Conservation (phyloP, 2,113 vertebrate genomes). For the Sturnira hondurensis region DNA sequence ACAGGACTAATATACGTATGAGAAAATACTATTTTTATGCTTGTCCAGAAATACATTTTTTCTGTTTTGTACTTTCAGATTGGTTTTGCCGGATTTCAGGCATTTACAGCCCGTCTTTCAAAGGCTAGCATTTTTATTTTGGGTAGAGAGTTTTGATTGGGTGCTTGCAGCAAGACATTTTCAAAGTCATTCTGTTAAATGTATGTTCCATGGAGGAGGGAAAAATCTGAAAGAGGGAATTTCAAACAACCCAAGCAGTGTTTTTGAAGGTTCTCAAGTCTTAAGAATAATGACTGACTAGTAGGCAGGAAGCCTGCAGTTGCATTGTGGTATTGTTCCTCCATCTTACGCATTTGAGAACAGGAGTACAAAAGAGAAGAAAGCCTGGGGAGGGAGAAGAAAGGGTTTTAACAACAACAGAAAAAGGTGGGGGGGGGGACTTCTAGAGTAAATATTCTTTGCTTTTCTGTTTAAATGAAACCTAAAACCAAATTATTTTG, state of each 20-base stretch:
- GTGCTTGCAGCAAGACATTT: slow-evolving; percentile 40
- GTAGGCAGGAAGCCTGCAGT: slow-evolving; percentile 69
- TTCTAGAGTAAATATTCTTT: slow-evolving; percentile 38
- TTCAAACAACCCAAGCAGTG: slow-evolving; percentile 63
- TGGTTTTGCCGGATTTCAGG: background rate
- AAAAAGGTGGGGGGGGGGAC: background rate
- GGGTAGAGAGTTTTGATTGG: slow-evolving; percentile 39
- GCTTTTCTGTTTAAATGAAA: slow-evolving; percentile 42
- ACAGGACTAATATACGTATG: background rate
- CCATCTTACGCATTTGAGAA: slow-evolving; percentile 61
- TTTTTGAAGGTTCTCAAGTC: slow-evolving; percentile 63
- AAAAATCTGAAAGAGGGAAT: slow-evolving; percentile 68
- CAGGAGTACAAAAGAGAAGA: slow-evolving; percentile 60
- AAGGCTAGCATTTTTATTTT: slow-evolving; percentile 32
- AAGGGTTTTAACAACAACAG: slow-evolving; percentile 11
- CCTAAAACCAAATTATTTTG: slow-evolving; percentile 51
- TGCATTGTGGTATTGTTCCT: slow-evolving; percentile 63
- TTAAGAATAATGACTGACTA: slow-evolving; percentile 72
- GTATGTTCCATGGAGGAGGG: slow-evolving; percentile 58
- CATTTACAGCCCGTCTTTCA: background rate
- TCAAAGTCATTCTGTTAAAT: slow-evolving; percentile 61
- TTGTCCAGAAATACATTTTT: background rate
- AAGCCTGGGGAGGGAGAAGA: slow-evolving; percentile 45
- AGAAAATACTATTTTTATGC: background rate
- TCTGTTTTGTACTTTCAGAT: background rate